Evolutionary conservation across 1,140 invertebrate species (phyloP).

Genomic region (Caenorhabditis inopinata): DNA sequence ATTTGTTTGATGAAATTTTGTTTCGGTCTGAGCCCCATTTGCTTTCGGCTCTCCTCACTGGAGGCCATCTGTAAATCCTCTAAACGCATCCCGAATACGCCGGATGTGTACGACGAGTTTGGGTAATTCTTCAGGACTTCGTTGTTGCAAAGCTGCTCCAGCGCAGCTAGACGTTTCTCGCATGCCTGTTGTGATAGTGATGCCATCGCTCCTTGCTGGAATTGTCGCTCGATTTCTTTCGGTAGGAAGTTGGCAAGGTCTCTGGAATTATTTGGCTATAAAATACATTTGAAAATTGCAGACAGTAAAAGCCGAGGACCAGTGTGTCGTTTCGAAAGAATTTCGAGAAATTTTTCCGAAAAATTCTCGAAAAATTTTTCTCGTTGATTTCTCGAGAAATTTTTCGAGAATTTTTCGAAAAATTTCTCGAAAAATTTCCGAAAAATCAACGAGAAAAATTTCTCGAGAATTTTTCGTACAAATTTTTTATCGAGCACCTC

Average conservation of each 20-base stretch:
- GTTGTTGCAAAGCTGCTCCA: constrained; percentile 20
- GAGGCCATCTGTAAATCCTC: neutral
- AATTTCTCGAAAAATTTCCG: too few species aligned
- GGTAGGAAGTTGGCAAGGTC: neutral
- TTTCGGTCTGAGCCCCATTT: neutral
- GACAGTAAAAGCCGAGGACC: too few species aligned
- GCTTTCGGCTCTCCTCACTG: neutral
- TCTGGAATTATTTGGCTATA: constrained; percentile 16
- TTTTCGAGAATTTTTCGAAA: too few species aligned
- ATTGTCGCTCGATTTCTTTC: constrained; percentile 38
- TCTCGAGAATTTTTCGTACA: too few species aligned
- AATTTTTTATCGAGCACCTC: too few species aligned
- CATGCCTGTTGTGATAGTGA: neutral
- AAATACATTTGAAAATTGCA: too few species aligned
- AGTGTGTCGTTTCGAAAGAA: too few species aligned
- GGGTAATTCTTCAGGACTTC: constrained; percentile 13
- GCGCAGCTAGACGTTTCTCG: constrained; percentile 25
- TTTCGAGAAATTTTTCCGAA: too few species aligned
- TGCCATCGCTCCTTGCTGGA: neutral
- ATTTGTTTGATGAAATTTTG: too few species aligned
- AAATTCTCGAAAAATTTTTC: too few species aligned
- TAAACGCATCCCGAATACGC: constrained; percentile 32
- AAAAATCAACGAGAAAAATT: too few species aligned
- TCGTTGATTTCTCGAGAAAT: too few species aligned
- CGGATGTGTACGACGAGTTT: constrained; percentile 27